Base-by-base conservation (phyloP, 2,797 vertebrate species). In the Semaprochilodus insignis region DNA sequence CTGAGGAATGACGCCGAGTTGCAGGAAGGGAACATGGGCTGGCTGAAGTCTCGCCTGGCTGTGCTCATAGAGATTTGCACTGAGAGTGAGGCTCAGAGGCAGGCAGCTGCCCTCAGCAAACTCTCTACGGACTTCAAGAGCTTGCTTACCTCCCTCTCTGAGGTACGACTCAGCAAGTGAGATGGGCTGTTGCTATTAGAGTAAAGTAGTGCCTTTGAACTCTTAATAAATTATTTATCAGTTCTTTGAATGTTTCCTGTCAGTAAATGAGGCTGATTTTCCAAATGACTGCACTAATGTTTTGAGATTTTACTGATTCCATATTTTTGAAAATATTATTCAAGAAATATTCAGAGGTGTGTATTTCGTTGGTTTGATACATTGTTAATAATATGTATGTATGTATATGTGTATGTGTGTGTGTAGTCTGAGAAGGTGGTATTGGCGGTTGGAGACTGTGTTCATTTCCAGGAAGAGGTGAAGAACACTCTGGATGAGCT, bases 381-480 rank as follows among this genome's bases (percentile, higher is more conserved):
- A 1, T 21, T 17, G 2, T 57, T 21, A 25, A 52, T 10, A 55
- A 23, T 40, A 0, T 75, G 10, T 62, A 2, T 27, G 19, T 25
- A 0, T 60, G 21, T 60, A 8, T 25, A 21, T 62, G n/a, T 62
- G 25, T 34, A 1, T 67, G 34, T 67, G 23, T 44, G 2, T 66
- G 21, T 62, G 13, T 78, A 99, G 98, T 95, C 95, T 81, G 97
- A 99, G 92, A 97, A 97, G 89, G 94, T 96, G 88, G 88, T 99
- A 77, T 93, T 94, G 81, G 95, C 93, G 40, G 93, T 99, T 67
- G 96, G 96, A 2, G 97, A 98, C 80, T 97, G 97, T 88, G 96
- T 98, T 10, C 97, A 98, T 87, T 97, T 96, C 88, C 95, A 96
- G 87, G 96, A 97, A 87, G 96, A 96, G 84, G 96, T 99, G 25